phyloP scores from a whole-genome alignment of 2,797 vertebrate species.

The Sarcophilus harrisii region DNA sequence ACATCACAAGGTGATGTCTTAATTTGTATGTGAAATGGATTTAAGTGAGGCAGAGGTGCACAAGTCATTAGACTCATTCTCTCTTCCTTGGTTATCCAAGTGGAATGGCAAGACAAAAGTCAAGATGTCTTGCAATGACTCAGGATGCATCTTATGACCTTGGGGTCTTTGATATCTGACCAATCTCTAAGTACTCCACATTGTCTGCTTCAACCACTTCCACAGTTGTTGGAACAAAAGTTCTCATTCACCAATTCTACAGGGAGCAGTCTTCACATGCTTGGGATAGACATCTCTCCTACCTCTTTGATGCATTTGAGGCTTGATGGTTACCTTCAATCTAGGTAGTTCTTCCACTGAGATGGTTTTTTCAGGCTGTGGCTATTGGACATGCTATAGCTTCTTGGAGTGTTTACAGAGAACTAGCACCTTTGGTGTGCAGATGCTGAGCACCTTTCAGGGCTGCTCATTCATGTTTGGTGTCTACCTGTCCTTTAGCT shows the following conservation, averaged over 20 bases:
- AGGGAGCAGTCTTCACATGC: background rate
- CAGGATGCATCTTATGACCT: background rate
- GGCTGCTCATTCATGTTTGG: background rate
- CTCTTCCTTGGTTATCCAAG: background rate
- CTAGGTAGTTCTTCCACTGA: background rate
- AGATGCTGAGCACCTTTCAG: background rate
- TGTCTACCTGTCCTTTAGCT: background rate
- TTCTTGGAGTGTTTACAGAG: background rate
- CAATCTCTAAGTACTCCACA: background rate
- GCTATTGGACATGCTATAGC: background rate
- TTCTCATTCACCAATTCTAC: background rate
- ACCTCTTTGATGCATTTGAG: background rate
- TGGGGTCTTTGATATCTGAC: background rate
- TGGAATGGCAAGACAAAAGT: background rate
- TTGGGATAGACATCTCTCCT: background rate
- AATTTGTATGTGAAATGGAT: background rate
- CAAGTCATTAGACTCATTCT: background rate
- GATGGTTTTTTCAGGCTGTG: background rate
- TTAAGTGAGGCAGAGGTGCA: background rate
- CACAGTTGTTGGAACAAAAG: background rate
- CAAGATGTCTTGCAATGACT: background rate
- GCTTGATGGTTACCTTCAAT: background rate
- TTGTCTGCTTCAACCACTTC: background rate
- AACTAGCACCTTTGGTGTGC: background rate
- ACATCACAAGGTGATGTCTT: background rate